Percentiles rank a stretch among this genome's conserved stretches.
Conservation (phyloP, 2,113 vertebrate genomes). For the Gasterosteus nipponicus region DNA sequence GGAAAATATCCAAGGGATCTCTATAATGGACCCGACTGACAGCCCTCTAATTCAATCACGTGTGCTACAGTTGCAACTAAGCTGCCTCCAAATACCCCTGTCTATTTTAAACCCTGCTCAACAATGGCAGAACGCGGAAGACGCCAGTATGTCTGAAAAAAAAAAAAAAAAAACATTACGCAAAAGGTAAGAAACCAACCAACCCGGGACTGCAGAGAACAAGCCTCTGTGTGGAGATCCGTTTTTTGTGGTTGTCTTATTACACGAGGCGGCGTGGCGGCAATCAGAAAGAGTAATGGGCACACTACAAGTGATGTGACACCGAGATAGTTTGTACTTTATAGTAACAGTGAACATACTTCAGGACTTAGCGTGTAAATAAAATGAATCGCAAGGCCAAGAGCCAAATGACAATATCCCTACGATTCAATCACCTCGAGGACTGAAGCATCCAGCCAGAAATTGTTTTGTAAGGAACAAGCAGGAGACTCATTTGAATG, state of each 20-base stretch:
- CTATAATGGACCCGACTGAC: conserved; percentile 66
- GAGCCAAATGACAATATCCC: not conserved
- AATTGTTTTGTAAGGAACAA: conserved; percentile 11
- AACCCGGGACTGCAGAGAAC: conserved; percentile 14
- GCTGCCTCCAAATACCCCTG: conserved; percentile 67
- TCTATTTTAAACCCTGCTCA: conserved; percentile 72
- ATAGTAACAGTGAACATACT: conserved; percentile 1
- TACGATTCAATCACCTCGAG: conserved; percentile 10
- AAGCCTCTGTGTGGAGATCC: conserved; percentile 1
- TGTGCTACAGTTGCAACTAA: conserved; percentile 67
- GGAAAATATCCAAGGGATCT: conserved; percentile 72
- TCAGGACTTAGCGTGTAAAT: not conserved
- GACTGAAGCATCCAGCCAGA: not conserved
- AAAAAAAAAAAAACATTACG: conserved; percentile 66
- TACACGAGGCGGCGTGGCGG: not conserved
- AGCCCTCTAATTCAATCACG: conserved; percentile 74
- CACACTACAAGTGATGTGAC: not conserved
- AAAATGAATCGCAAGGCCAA: conserved; percentile 10
- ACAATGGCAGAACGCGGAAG: conserved; percentile 64
- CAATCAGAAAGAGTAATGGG: not conserved
- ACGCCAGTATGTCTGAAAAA: conserved; percentile 63
- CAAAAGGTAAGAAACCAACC: conserved; percentile 59
- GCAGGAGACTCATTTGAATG: conserved; percentile 4
- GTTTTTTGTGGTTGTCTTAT: conserved; percentile 4
- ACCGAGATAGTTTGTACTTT: not conserved